Evolutionary conservation across 2,888 invertebrate genomes (phyloP), one percentile per base, ranked within the genome.

Genomic region (Andrena bicolor): DNA sequence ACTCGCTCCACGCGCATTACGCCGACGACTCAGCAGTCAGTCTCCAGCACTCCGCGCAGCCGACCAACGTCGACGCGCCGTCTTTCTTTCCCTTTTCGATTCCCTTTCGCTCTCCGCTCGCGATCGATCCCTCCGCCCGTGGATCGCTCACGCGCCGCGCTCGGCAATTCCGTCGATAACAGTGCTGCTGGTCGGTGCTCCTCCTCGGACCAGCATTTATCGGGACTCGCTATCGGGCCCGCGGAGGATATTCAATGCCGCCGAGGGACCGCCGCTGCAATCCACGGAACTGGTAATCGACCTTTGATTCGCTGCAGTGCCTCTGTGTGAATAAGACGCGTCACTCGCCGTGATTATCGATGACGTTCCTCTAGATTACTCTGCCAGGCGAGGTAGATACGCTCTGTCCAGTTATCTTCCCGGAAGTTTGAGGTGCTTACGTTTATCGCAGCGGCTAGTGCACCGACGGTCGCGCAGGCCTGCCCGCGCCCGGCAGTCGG

Each of bases 1-100:
- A 76, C 83, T 86, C 69, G 41, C 84, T 80, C 84, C 82, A 63
- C 68, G 85, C 76, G 85, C 80, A 88, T 85, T 90, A 86, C 87
- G 87, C 86, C 80, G 81, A 75, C 82, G 78, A 23, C 77, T 84
- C 75, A 74, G 65, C 80, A 66, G 86, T 87, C 91, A 91, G 91
- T 91, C 88, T 80, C 88, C 80, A 87, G 41, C 41, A 41, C 41
- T 41, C 41, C 41, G 41, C 82, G 85, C 86, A 88, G 91, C 87
- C 16, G 10, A 56, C 56, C 89, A 88, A 86, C 86, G 91, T 84
- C 86, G 84, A 78, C 86, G 71, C 32, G 83, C 84, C 87, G 76
- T 70, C 83, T 65, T 79, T 82, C 76, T 60, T 30, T 63, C 58
- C 60, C 71, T 28, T 16, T 49, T 63, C 23, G n/a, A 23, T 16